A percentile compares a stretch with the other conserved stretches of the same genome.
These are phyloP conservation scores for Prolemur simus DNA, from an alignment of 2,113 vertebrate genomes.

Conservation along the genomic window DNA sequence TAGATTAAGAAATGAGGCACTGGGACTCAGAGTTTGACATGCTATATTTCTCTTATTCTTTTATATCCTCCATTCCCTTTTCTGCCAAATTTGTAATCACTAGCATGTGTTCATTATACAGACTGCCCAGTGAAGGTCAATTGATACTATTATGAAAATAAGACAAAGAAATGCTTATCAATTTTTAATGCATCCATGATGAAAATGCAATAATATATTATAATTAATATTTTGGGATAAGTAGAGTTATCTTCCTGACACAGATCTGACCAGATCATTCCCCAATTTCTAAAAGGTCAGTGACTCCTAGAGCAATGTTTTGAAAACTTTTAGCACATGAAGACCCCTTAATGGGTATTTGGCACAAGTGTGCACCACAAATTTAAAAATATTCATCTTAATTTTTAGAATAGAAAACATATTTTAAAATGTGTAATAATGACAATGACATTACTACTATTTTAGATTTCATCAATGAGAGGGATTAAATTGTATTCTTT, in stretches of 20 bases:
- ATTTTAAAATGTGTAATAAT: neutral
- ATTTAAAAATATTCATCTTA: constrained; percentile 19
- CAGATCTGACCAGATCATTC: constrained; percentile 14
- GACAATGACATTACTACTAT: neutral
- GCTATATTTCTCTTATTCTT: constrained; percentile 17
- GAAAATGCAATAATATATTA: neutral
- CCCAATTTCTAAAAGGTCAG: constrained; percentile 24
- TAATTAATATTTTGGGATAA: constrained; percentile 13
- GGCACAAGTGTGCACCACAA: neutral
- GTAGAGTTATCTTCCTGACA: constrained; percentile 42
- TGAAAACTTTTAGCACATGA: constrained; percentile 50
- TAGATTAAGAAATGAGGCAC: constrained; percentile 39
- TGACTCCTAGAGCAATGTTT: constrained; percentile 8
- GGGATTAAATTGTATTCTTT: neutral
- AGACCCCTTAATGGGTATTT: constrained; percentile 16
- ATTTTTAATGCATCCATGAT: constrained; percentile 31
- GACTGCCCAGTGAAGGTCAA: neutral
- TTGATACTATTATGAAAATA: constrained; percentile 7
- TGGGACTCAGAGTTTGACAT: neutral
- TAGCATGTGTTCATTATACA: constrained; percentile 35
- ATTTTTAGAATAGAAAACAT: constrained; percentile 34
- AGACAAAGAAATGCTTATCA: constrained; percentile 38
- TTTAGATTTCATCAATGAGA: constrained; percentile 20
- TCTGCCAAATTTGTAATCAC: constrained; percentile 32
- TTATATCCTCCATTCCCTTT: neutral